Evolutionary conservation across 2,797 vertebrate genomes (phyloP), one percentile per base, ranked within the genome.

Genomic region (Parambassis ranga): DNA sequence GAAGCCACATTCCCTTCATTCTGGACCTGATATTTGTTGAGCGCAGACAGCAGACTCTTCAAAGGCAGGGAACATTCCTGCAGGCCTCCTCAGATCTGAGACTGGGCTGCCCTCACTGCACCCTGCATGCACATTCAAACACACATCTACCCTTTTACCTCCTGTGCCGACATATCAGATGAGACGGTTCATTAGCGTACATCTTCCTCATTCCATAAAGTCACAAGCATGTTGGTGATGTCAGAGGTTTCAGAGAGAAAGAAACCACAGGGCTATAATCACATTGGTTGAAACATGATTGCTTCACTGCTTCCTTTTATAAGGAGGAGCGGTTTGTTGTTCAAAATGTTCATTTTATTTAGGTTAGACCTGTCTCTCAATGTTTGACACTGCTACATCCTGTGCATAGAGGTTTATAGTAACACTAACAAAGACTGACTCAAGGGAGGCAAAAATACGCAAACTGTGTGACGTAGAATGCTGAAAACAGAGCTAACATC

Each of bases 1-100:
- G 87, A 87, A 90, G 82, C 81, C 75, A 75, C 85, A 92, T 91
- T 92, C 90, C 87, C 86, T 86, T 90, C 86, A 87, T 89, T 89
- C 85, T 86, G 70, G 65, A 70, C 60, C 68, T 84, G 82, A 81
- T 87, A 87, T 91, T 87, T 83, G 89, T 84, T 72, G 88, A 83
- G 82, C 74, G 47, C 83, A 83, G 84, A 82, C 78, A 75, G 79
- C 83, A 88, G 79, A 75, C 67, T 80, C 88, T 88, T 91, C 88
- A 91, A 91, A 91, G 89, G 82, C 82, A 50, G 69, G 61, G 55
- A 78, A 82, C 85, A 89, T 89, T 90, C 87, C 89, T 90, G 85
- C 82, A 87, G 83, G 88, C 81, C 80, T 71, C 65, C 79, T 82
- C 78, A 83, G 82, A 89, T 89, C 84, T 84, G 84, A 83, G 82